These are phyloP conservation scores for Bembecia ichneumoniformis DNA, from an alignment of 2,888 invertebrate genomes.

Conservation along the genomic window DNA sequence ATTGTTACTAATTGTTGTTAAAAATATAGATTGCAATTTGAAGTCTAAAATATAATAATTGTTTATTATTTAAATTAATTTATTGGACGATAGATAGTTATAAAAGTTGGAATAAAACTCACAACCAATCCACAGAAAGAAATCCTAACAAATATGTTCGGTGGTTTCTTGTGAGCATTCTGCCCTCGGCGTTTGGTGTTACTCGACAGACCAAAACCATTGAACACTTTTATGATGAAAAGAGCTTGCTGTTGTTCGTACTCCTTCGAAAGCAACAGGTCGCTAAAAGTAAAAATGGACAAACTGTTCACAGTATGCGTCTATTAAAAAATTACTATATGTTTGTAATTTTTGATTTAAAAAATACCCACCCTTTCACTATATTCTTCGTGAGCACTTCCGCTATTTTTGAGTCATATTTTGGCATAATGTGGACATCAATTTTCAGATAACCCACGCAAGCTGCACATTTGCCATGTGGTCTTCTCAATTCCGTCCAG, in stretches of 20 bases:
- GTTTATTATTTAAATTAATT: no score
- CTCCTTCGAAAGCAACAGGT: constrained; percentile 74
- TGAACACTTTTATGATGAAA: constrained; percentile 71
- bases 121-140: constrained; percentile 49
- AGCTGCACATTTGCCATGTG: constrained; percentile 70
- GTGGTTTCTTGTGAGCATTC: constrained; percentile 30
- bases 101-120: constrained; percentile 9
- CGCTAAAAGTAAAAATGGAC: constrained; percentile 40
- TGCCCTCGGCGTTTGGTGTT: constrained; percentile 20
- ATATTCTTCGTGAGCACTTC: neutral
- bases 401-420: constrained; percentile 48
- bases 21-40: no score
- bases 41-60: no score
- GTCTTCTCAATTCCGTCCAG: constrained; percentile 84
- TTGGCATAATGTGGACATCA: constrained; percentile 81
- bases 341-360: neutral
- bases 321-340: neutral
- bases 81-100: no score
- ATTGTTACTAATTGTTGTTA: no score
- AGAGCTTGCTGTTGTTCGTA: constrained; percentile 63
- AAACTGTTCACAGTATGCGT: neutral
- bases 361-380: neutral
- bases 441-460: constrained; percentile 85
- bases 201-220: constrained; percentile 54
- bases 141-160: constrained; percentile 41